phyloP scores from a whole-genome alignment of 2,888 invertebrate genomes.

The Catocala fraxini region DNA sequence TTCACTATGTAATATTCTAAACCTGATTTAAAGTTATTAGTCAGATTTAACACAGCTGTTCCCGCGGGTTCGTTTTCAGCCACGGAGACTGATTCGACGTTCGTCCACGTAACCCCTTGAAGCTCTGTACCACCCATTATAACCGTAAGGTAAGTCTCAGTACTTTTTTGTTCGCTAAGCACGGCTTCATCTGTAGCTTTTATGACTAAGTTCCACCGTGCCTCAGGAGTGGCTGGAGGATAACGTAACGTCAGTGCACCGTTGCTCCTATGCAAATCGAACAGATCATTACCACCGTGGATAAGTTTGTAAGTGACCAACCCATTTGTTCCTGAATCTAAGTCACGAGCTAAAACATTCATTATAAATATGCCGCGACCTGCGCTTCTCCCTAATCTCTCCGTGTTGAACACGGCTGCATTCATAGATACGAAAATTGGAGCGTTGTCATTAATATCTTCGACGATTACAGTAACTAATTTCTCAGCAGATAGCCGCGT shows the following conservation, averaged over 20 bases:
- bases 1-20: conserved; percentile 97
- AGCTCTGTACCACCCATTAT: conserved; percentile 90
- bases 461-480: conserved; percentile 96
- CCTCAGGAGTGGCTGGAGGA: conserved; percentile 88
- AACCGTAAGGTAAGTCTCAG: conserved; percentile 95
- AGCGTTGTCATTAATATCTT: conserved; percentile 97
- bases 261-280: conserved; percentile 93
- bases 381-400: conserved; percentile 79
- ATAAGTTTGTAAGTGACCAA: conserved; percentile 96
- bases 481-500: conserved; percentile 95
- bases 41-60: conserved; percentile 94
- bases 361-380: conserved; percentile 91
- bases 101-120: conserved; percentile 89
- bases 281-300: conserved; percentile 92
- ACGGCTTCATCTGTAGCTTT: conserved; percentile 97
- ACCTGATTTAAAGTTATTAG: conserved; percentile 89
- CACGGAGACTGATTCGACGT: conserved; percentile 92
- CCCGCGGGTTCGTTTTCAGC: conserved; percentile 96
- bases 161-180: conserved; percentile 94
- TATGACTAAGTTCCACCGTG: conserved; percentile 93
- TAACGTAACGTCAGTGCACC: conserved; percentile 91
- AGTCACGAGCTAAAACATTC: conserved; percentile 94
- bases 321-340: conserved; percentile 97
- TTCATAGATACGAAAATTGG: conserved; percentile 97
- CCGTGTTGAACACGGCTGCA: conserved; percentile 92